Conservation (phyloP, 2,113 vertebrate genomes). For the Pandion haliaetus region DNA sequence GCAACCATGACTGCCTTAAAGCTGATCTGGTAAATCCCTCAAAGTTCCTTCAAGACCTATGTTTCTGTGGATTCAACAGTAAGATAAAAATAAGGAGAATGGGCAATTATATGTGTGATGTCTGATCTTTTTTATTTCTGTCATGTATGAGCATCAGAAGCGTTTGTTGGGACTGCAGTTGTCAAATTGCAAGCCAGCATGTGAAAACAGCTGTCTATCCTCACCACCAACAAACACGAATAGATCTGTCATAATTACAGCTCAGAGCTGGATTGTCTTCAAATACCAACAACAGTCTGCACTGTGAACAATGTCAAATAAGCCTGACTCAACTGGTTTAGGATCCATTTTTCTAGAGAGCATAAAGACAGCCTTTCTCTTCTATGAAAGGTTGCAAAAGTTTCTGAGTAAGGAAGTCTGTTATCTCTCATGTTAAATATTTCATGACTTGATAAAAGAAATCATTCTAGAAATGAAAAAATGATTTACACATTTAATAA, state of each 20-base stretch:
- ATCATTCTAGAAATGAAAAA: neutral
- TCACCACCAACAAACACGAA: conserved; percentile 50
- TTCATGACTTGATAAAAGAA: neutral
- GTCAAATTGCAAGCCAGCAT: conserved; percentile 49
- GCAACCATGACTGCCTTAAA: neutral
- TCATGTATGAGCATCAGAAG: conserved; percentile 27
- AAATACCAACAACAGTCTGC: conserved; percentile 50
- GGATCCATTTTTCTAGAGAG: neutral
- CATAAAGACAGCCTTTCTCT: neutral
- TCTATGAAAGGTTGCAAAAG: neutral
- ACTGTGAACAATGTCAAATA: conserved; percentile 20
- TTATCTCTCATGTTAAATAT: neutral
- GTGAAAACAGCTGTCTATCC: conserved; percentile 62
- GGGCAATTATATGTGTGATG: neutral
- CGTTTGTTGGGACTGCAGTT: conserved; percentile 43
- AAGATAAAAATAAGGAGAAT: neutral
- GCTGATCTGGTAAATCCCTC: neutral
- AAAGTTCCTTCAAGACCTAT: neutral
- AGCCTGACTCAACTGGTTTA: conserved; percentile 44
- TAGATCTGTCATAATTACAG: conserved; percentile 57
- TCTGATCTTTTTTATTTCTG: conserved; percentile 19
- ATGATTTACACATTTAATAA: conserved; percentile 46
- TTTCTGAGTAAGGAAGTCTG: neutral
- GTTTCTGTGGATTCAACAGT: neutral
- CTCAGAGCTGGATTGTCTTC: conserved; percentile 57